Percentiles rank a stretch among this genome's conserved stretches.
These are phyloP conservation scores for Penaeus monodon DNA, from an alignment of 2,888 invertebrate species.

Conservation along the genomic window DNA sequence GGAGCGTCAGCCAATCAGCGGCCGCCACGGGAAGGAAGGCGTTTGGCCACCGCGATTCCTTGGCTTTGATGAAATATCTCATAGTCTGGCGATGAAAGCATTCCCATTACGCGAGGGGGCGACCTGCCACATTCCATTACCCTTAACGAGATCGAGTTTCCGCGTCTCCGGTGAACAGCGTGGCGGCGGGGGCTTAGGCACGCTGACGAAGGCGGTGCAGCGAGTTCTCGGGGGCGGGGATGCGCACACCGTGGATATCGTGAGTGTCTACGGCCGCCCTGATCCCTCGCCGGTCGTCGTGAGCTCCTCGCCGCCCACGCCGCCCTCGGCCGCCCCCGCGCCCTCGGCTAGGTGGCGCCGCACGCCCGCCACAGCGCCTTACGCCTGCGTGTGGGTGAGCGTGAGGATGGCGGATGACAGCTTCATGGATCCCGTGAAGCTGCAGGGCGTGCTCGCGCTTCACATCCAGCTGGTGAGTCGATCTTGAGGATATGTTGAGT, in stretches of 20 bases:
- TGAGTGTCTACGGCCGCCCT: constrained; percentile 41
- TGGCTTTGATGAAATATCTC: no score
- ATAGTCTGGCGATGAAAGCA: no score
- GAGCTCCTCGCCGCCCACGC: background rate
- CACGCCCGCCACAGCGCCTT: background rate
- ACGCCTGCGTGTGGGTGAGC: constrained; percentile 45
- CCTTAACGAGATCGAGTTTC: background rate
- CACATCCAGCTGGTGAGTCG: constrained; percentile 31
- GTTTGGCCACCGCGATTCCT: no score
- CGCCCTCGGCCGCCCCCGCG: background rate
- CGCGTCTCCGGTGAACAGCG: constrained; percentile 1
- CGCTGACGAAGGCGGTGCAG: constrained; percentile 31
- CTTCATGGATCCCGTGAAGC: constrained; percentile 41
- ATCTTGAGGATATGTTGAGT: background rate
- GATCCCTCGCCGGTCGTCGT: background rate
- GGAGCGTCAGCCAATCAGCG: no score
- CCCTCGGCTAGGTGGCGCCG: background rate
- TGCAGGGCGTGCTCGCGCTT: constrained; percentile 33
- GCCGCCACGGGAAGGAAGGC: no score
- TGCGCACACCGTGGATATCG: constrained; percentile 43
- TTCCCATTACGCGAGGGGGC: no score
- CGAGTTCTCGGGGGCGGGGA: constrained; percentile 16
- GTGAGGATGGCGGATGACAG: constrained; percentile 5
- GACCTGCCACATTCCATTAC: no score
- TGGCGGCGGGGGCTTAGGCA: constrained; percentile 55